These are phyloP conservation scores for Drosophila pectinifera DNA, from an alignment of 1,140 invertebrate genomes.

Conservation along the genomic window DNA sequence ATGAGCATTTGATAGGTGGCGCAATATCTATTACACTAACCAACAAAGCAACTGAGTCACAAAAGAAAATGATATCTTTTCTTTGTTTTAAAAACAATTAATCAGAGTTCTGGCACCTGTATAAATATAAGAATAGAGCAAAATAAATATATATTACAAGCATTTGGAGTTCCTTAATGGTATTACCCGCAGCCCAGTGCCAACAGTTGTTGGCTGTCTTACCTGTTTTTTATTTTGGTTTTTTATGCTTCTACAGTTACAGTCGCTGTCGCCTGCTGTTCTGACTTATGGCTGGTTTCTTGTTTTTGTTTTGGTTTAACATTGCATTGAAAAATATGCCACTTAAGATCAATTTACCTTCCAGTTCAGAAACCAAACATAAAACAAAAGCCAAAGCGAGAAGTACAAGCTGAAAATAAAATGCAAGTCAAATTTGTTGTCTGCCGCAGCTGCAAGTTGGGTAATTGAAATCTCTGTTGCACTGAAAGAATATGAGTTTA, in stretches of 20 bases:
- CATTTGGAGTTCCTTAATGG: no score
- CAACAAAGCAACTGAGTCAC: conserved; percentile 14
- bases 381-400: background rate
- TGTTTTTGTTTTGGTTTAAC: conserved; percentile 11
- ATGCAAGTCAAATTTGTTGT: conserved; percentile 26
- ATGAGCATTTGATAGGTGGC: conserved; percentile 22
- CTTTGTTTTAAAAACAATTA: no score
- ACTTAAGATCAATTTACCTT: conserved; percentile 46
- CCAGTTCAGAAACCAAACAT: background rate
- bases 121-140: background rate
- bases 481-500: conserved; percentile 8
- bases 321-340: conserved; percentile 36
- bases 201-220: background rate
- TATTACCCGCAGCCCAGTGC: background rate
- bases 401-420: conserved; percentile 17
- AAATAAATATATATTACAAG: no score
- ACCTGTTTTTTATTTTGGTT: no score
- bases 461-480: conserved; percentile 53
- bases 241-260: background rate
- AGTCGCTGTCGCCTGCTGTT: conserved; percentile 4
- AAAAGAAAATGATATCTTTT: background rate
- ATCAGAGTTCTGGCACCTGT: background rate
- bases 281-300: background rate
- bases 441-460: conserved; percentile 48
- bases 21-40: conserved; percentile 29